A percentile compares a stretch with the other conserved stretches of the same genome.
These are phyloP conservation scores for Rhombomys opimus DNA, from an alignment of 2,113 vertebrate genomes.

Conservation along the genomic window DNA sequence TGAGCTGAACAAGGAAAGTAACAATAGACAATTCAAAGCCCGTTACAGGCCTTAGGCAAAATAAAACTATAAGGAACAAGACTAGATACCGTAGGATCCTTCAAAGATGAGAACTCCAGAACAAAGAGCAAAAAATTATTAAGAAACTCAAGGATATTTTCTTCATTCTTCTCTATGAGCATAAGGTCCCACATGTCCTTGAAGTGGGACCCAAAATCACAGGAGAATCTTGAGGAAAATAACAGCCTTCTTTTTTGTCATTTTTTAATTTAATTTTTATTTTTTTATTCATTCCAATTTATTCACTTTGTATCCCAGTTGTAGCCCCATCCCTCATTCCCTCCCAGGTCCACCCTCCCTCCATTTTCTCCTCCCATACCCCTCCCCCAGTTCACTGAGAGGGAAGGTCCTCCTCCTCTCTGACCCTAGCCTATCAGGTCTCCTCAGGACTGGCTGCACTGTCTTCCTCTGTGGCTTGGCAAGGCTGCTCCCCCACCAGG, in stretches of 20 bases:
- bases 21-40: background rate
- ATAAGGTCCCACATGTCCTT: rapidly evolving
- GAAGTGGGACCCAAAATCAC: background rate
- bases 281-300: no score
- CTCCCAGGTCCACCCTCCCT: no score
- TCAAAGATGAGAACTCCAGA: background rate
- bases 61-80: background rate
- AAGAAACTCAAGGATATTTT: background rate
- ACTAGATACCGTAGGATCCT: background rate
- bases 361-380: no score
- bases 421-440: no score
- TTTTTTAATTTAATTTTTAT: no score
- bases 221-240: background rate
- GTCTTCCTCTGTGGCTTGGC: no score
- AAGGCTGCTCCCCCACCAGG: no score
- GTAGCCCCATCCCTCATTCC: no score
- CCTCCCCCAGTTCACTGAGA: no score
- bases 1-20: background rate
- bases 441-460: no score
- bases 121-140: background rate
- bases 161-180: background rate
- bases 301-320: no score
- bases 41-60: background rate
- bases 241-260: background rate
- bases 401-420: no score